Conservation (phyloP, 2,113 vertebrate genomes). For the Butorides virescens region DNA sequence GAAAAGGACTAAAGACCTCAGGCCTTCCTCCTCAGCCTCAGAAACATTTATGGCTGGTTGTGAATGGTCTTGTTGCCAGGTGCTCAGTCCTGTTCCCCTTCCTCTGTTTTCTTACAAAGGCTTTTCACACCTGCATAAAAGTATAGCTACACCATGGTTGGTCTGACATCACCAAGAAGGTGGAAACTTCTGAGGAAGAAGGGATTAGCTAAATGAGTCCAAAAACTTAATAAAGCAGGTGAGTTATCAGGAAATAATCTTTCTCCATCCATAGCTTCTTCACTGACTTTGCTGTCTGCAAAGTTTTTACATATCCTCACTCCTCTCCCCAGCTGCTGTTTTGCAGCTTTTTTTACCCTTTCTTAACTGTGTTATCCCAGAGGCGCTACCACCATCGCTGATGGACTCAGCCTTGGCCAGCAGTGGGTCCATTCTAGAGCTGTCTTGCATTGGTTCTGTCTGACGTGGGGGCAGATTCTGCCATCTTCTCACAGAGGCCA, state of each 20-base stretch:
- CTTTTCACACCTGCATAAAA: background rate
- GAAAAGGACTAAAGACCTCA: background rate
- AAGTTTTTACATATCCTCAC: background rate
- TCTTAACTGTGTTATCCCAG: background rate
- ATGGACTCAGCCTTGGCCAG: background rate
- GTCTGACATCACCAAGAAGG: background rate
- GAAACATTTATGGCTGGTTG: background rate
- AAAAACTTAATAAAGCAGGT: background rate
- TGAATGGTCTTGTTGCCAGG: background rate
- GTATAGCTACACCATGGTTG: background rate
- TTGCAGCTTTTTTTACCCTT: background rate
- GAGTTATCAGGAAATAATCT: background rate
- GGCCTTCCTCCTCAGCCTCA: background rate
- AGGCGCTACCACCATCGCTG: accelerated
- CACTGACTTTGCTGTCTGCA: background rate
- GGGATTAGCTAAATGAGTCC: background rate
- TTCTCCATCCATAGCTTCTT: background rate
- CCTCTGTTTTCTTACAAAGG: background rate
- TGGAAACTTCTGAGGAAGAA: background rate
- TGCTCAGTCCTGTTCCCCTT: background rate
- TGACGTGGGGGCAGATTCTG: background rate
- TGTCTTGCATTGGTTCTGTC: accelerated
- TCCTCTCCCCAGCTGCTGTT: background rate
- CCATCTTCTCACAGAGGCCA: background rate
- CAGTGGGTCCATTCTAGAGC: accelerated